These are phyloP conservation scores for Rhamnusium bicolor DNA, from an alignment of 2,888 invertebrate genomes.

Conservation along the genomic window DNA sequence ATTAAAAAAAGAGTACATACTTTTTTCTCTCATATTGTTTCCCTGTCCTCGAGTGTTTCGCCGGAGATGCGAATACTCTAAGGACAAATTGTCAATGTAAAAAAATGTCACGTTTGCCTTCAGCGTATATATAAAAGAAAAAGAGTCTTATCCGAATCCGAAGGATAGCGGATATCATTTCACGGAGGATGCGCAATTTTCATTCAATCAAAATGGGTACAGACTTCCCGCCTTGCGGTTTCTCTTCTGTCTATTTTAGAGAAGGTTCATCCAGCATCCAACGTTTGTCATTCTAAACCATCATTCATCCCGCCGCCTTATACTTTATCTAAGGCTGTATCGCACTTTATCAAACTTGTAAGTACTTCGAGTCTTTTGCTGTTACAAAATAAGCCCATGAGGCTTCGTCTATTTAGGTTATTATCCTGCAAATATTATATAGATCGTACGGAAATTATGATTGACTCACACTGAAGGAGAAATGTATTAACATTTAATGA, in stretches of 20 bases:
- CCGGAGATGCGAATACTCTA: conserved; percentile 36
- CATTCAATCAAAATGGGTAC: conserved; percentile 66
- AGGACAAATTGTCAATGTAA: conserved; percentile 62
- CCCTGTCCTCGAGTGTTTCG: conserved; percentile 45
- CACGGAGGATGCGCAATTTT: conserved; percentile 68
- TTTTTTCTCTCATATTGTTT: conserved; percentile 42
- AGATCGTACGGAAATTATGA: conserved; percentile 2
- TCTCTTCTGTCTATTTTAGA: conserved; percentile 54
- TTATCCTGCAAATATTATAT: conserved; percentile 15
- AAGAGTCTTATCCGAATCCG: conserved; percentile 65
- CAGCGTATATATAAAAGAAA: conserved; percentile 55
- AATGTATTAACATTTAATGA: background rate
- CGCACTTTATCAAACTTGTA: conserved; percentile 38
- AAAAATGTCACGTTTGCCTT: conserved; percentile 64
- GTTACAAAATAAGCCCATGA: conserved; percentile 23
- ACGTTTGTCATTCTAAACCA: conserved; percentile 59
- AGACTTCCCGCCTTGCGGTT: conserved; percentile 60
- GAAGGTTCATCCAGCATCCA: conserved; percentile 49
- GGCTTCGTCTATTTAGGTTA: conserved; percentile 2
- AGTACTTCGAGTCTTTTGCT: conserved; percentile 1
- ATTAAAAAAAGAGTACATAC: conserved; percentile 21
- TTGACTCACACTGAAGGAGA: background rate
- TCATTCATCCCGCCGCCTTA: conserved; percentile 55
- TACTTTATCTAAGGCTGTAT: conserved; percentile 37
- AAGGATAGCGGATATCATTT: conserved; percentile 66